A percentile compares a stretch with the other conserved stretches of the same genome.
Conservation (phyloP, 2,113 vertebrate genomes). For the Oncorhynchus nerka region DNA sequence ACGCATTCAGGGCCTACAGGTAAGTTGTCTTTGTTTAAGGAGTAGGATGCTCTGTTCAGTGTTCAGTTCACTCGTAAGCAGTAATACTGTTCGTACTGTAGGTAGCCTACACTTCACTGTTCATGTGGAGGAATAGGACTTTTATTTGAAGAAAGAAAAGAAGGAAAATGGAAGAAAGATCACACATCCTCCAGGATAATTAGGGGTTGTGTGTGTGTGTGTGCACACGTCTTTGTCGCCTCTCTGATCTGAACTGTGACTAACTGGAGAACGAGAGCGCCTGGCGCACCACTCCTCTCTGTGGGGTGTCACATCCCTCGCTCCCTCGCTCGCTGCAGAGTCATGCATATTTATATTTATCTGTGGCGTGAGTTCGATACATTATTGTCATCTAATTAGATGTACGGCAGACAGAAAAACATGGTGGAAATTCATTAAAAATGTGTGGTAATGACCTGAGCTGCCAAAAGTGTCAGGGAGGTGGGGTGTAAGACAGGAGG, state of each 20-base stretch:
- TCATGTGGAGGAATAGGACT: slow-evolving; percentile 9
- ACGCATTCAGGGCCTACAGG: slow-evolving; percentile 34
- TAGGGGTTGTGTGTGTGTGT: slow-evolving; percentile 51
- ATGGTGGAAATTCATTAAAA: slow-evolving; percentile 98
- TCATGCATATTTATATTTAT: slow-evolving; percentile 99
- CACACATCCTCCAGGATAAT: slow-evolving; percentile 62
- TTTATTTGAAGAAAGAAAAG: slow-evolving; percentile 60
- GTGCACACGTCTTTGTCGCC: slow-evolving; percentile 62
- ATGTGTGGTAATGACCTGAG: slow-evolving; percentile 95
- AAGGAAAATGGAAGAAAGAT: slow-evolving; percentile 9
- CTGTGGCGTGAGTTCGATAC: slow-evolving; percentile 86
- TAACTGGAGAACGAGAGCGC: slow-evolving; percentile 62
- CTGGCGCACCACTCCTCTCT: slow-evolving; percentile 49
- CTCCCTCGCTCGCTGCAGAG: slow-evolving; percentile 77
- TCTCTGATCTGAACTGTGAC: too few species aligned
- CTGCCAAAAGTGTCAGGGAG: slow-evolving; percentile 97
- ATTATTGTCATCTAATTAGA: slow-evolving; percentile 99
- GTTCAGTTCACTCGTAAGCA: slow-evolving; percentile 22
- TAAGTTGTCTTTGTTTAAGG: slow-evolving; percentile 56
- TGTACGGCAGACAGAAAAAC: slow-evolving; percentile 90
- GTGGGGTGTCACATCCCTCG: slow-evolving; percentile 68
- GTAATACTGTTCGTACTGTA: slow-evolving; percentile 4
- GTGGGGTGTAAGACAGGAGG: slow-evolving; percentile 62
- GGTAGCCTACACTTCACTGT: slow-evolving; percentile 38
- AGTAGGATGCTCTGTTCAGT: slow-evolving; percentile 21